These are phyloP conservation scores for Lasioglossum calceatum DNA, from an alignment of 2,888 invertebrate species.

Conservation along the genomic window DNA sequence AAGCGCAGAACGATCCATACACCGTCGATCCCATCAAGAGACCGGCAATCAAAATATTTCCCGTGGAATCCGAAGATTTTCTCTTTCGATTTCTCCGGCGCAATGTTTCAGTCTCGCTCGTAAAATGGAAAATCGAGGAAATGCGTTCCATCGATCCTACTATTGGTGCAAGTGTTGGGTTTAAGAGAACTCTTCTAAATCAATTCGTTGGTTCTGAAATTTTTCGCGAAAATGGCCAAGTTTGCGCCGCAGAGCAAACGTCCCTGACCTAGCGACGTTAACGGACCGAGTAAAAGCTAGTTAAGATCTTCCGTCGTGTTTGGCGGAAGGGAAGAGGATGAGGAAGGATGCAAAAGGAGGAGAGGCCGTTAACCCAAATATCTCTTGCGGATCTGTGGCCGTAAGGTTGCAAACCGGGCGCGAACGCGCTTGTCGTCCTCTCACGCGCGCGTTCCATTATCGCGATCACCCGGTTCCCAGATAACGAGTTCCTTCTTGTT, in stretches of 20 bases:
- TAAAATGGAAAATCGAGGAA: background rate
- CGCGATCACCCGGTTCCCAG: constrained; percentile 71
- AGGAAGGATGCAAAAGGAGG: constrained; percentile 21
- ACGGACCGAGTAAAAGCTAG: constrained; percentile 63
- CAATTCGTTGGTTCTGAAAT: no score
- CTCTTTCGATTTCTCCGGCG: background rate
- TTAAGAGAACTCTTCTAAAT: no score
- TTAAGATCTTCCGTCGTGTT: constrained; percentile 29
- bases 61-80: background rate
- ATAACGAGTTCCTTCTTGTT: constrained; percentile 54
- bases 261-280: constrained; percentile 46
- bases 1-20: background rate
- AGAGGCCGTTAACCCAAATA: constrained; percentile 10
- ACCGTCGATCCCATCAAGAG: background rate
- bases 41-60: background rate
- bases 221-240: background rate
- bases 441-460: constrained; percentile 58
- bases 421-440: constrained; percentile 42
- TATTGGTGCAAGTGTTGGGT: no score
- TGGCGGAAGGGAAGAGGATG: constrained; percentile 46
- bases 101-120: background rate
- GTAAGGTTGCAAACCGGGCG: background rate
- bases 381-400: background rate
- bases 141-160: background rate
- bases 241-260: background rate